Evolutionary conservation across 1,140 invertebrate genomes (phyloP).

Genomic region (Pseudomyrmex gracilis): DNA sequence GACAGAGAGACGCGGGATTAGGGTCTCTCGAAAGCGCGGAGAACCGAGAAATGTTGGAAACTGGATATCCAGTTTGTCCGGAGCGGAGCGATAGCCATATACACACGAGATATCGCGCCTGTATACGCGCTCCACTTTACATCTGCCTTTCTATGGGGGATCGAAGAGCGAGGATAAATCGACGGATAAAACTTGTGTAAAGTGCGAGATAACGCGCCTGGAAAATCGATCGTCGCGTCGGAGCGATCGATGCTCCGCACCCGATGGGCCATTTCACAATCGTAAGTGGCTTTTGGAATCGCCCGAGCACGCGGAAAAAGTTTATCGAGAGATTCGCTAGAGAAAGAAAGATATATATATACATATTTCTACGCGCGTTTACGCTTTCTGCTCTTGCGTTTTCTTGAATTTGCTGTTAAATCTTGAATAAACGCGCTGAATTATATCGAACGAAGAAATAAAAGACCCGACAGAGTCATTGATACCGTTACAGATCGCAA

Average conservation of each 20-base stretch:
- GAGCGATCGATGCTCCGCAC: background rate
- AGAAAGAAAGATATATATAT: no score
- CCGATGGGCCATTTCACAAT: conserved; percentile 63
- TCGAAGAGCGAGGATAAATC: conserved; percentile 66
- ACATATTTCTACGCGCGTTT: background rate
- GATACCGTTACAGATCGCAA: conserved; percentile 34
- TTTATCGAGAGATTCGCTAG: conserved; percentile 6
- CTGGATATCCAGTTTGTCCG: conserved; percentile 76
- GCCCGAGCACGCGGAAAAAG: background rate
- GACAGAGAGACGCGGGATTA: conserved; percentile 59
- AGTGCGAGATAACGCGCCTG: conserved; percentile 58
- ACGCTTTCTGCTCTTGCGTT: conserved; percentile 4
- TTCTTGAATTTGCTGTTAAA: conserved; percentile 41
- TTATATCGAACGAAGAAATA: background rate
- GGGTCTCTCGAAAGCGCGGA: conserved; percentile 71
- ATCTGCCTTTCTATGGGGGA: conserved; percentile 48
- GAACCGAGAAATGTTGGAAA: conserved; percentile 76
- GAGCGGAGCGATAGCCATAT: conserved; percentile 68
- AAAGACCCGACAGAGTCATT: background rate
- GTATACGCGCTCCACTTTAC: conserved; percentile 69
- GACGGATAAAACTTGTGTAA: conserved; percentile 64
- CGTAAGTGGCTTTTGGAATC: conserved; percentile 22
- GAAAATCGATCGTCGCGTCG: conserved; percentile 66
- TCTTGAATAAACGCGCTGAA: background rate
- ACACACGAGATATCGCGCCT: conserved; percentile 66